Percentiles rank a stretch among this genome's conserved stretches.
Conservation (phyloP, 2,113 vertebrate genomes). For the Ochotona princeps region DNA sequence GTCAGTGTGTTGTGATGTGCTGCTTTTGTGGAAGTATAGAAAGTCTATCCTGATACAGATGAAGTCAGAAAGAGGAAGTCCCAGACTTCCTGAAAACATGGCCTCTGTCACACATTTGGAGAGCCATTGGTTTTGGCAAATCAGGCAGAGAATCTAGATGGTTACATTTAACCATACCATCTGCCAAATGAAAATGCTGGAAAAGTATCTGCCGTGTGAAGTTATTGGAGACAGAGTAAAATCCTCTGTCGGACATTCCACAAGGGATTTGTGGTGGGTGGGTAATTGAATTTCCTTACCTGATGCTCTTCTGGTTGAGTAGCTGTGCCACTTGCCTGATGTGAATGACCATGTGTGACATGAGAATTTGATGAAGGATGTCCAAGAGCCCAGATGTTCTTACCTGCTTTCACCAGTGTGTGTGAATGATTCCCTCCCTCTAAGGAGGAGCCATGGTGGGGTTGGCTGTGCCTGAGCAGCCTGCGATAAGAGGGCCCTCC, state of each 20-base stretch:
- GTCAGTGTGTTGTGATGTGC: background rate
- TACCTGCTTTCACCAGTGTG: background rate
- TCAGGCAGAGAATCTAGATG: background rate
- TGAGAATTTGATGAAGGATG: background rate
- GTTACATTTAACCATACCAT: too few relatives aligned
- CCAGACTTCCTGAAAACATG: background rate
- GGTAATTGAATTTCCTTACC: background rate
- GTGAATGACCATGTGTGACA: background rate
- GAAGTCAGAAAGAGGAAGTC: background rate
- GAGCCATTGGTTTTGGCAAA: background rate
- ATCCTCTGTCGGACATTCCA: background rate
- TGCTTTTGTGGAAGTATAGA: background rate
- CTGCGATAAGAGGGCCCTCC: fast-evolving
- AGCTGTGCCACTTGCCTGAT: background rate
- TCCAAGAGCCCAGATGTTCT: background rate
- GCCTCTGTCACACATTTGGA: background rate
- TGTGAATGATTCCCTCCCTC: background rate
- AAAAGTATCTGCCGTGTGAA: background rate
- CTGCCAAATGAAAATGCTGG: background rate
- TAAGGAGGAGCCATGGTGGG: background rate
- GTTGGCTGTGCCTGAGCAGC: background rate
- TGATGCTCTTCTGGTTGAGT: background rate
- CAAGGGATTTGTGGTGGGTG: background rate
- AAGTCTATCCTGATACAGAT: background rate
- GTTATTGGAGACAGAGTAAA: background rate